Base-by-base conservation (phyloP, 2,888 invertebrate species). In the Cheilosia grossa region DNA sequence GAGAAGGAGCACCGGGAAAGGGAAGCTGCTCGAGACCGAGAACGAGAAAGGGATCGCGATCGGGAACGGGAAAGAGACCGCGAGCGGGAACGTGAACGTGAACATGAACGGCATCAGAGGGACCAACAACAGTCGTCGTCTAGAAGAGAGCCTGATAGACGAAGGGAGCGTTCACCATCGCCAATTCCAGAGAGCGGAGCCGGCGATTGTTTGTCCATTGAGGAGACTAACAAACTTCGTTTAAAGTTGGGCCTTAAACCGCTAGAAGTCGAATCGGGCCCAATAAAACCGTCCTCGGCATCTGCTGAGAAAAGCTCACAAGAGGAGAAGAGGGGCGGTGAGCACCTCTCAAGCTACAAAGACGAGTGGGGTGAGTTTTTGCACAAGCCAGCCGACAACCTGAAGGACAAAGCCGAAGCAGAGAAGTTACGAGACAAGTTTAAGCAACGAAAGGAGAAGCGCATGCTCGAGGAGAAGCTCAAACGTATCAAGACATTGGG, bases 201-300 rank as follows among this genome's bases (percentile, higher is more conserved):
- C 15, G 92, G 92, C 0, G 94, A 92, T 89, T 95, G 93, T 88
- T 92, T 97, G 19, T 97, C 97, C 0, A 94, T 98, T 59, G 95
- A 95, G 67, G 97, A 97, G 88, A 97, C 97, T 5, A 98, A 98
- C 92, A 96, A 95, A 87, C 92, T 99, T 13, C 94, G 99, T 89
- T 97, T 97, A 1, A 98, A 98, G 91, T 94, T 99, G 27, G 99
- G 99, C 0, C 93, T 99, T 42, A 98, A 98, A 90, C 99, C 99
- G 0, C 93, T 99, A 4, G 96, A 98, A 89, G 92, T 96, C 0
- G 93, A 93, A 15, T 87, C 89, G 3, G 91, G 90, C 0, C 88
- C 91, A 0, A 88, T 79, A 13, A 89, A 89, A 56, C 77, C 89
- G 2, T 66, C 87, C 6, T 64, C 86, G 4, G 75, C 87, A 0